Evolutionary conservation across 2,888 invertebrate genomes (phyloP), one percentile per base, ranked within the genome.

Genomic region (Celastrina argiolus): DNA sequence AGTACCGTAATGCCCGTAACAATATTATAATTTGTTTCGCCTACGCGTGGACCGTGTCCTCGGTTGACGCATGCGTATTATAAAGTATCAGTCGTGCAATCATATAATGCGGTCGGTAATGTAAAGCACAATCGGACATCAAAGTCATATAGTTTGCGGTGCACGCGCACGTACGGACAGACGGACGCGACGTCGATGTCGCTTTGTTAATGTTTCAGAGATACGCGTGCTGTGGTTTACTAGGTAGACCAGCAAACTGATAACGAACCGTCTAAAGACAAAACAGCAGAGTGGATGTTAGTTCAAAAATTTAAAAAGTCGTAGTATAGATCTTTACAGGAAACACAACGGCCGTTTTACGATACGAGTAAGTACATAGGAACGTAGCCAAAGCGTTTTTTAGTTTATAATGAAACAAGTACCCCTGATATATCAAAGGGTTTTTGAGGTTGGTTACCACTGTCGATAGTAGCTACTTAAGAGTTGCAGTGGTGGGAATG

Each of bases 41-140:
- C 61, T 39, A 61, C 61, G 61, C 61, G n/a, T 39, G 61, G 36
- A 36, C 39, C 39, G 12, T 61, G 22, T 61, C 61, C 61, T 61
- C 22, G 34, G 31, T 34, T 3, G 59, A 59, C 59, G 16, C 39
- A 61, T 22, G 36, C 14, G 39, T 36, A 61, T 61, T 61, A 26
- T 39, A 36, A 61, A 61, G 34, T 34, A 61, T 61, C 61, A 22
- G 36, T 36, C 36, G 61, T 61, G 36, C 22, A 36, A 61, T 61
- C 61, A 61, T 36, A 34, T 6, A 6, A 31, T 59, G 39, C 39
- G 16, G 61, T 39, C 22, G 18, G 61, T 39, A 36, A 61, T 36
- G 61, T 36, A 36, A 51, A 36, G 34, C 36, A 61, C 61, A 61
- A 39, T 61, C 61, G 39, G 22, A 22, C 39, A 61, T 61, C 61